phyloP scores from a whole-genome alignment of 2,888 invertebrate genomes.

The Trisateles emortualis region DNA sequence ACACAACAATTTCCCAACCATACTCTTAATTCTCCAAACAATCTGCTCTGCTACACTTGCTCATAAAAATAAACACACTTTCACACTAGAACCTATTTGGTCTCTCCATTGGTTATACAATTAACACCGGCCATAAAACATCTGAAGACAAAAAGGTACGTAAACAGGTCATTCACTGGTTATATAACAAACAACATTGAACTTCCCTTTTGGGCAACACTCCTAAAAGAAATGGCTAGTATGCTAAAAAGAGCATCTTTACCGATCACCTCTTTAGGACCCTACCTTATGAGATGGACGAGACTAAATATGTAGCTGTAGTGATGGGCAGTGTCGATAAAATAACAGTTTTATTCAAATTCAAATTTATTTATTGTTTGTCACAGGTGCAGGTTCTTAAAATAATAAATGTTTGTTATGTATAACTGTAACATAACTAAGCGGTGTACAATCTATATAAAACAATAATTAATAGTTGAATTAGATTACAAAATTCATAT shows the following conservation, averaged over 20 bases:
- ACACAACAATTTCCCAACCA: too few species aligned
- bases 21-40: not conserved
- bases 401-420: too few species aligned
- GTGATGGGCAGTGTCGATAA: slow-evolving; percentile 28
- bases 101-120: slow-evolving; percentile 20
- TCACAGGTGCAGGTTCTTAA: too few species aligned
- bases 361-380: not conserved
- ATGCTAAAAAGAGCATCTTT: slow-evolving; percentile 73
- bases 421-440: too few species aligned
- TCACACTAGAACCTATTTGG: slow-evolving; percentile 19
- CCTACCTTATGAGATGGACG: slow-evolving; percentile 64
- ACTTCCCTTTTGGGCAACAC: slow-evolving; percentile 59
- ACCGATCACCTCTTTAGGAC: slow-evolving; percentile 66
- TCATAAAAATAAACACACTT: slow-evolving; percentile 36
- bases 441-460: too few species aligned
- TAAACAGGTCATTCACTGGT: slow-evolving; percentile 62
- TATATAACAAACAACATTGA: slow-evolving; percentile 58
- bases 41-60: slow-evolving; percentile 4
- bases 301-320: slow-evolving; percentile 66
- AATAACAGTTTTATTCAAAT: slow-evolving; percentile 3
- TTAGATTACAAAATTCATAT: too few species aligned
- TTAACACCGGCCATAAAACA: slow-evolving; percentile 40
- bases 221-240: slow-evolving; percentile 71
- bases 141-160: slow-evolving; percentile 43
- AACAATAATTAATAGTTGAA: too few species aligned